Evolutionary conservation across 1,140 invertebrate genomes (phyloP).

Genomic region (Cotesia glomerata): DNA sequence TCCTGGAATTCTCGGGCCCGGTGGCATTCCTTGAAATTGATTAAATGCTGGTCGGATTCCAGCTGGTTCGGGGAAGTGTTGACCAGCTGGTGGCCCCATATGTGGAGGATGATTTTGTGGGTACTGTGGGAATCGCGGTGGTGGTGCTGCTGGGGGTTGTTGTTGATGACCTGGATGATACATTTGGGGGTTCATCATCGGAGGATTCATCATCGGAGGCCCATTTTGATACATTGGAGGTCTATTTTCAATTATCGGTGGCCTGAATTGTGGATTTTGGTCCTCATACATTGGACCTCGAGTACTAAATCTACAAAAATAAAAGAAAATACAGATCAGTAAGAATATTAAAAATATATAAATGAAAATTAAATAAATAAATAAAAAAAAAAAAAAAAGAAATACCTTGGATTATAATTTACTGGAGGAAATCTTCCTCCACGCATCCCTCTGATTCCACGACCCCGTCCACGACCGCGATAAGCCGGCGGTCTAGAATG

Average conservation of each 20-base stretch:
- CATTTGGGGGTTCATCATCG: slow-evolving; percentile 43
- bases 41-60: slow-evolving; percentile 22
- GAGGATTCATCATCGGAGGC: slow-evolving; percentile 28
- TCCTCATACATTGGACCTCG: slow-evolving; percentile 11
- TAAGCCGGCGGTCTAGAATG: slow-evolving; percentile 36
- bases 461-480: slow-evolving; percentile 38
- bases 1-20: slow-evolving; percentile 20
- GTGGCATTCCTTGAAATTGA: slow-evolving; percentile 30
- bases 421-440: slow-evolving; percentile 44
- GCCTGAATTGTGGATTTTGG: slow-evolving; percentile 47
- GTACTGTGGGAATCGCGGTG: slow-evolving; percentile 37
- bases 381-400: not conserved
- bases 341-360: not conserved
- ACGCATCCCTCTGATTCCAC: slow-evolving; percentile 40
- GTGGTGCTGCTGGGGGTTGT: slow-evolving; percentile 8
- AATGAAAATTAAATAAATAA: not conserved
- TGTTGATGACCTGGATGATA: slow-evolving; percentile 6
- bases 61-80: slow-evolving; percentile 23
- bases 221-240: slow-evolving; percentile 34
- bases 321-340: not conserved
- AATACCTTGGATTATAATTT: slow-evolving; percentile 46
- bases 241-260: slow-evolving; percentile 47
- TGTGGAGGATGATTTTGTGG: slow-evolving; percentile 32
- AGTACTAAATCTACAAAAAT: not conserved
- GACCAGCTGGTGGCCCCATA: slow-evolving; percentile 9